A percentile compares a stretch with the other conserved stretches of the same genome.
Conservation (phyloP, 2,797 vertebrate species). For the Enteromius afrohamiltoni region DNA sequence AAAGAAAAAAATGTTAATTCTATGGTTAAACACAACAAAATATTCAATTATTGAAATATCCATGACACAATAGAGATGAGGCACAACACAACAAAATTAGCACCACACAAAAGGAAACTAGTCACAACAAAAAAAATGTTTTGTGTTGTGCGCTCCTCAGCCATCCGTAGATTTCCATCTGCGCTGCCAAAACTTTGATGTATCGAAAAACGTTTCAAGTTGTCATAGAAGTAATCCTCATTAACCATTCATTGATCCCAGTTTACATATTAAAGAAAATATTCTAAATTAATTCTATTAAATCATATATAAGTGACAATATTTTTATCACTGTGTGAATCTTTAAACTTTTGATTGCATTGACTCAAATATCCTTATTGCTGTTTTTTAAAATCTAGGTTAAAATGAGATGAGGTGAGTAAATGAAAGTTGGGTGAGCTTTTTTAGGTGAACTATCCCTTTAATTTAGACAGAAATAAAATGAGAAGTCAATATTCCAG, state of each 20-base stretch:
- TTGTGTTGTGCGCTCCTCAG: too few relatives aligned
- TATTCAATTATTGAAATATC: too few relatives aligned
- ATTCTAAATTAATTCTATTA: not conserved
- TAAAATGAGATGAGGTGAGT: not conserved
- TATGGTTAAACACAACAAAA: too few relatives aligned
- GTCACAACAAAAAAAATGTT: too few relatives aligned
- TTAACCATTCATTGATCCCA: not conserved
- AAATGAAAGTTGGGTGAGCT: not conserved
- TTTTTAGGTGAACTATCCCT: not conserved
- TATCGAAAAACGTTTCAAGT: not conserved
- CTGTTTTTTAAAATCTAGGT: not conserved
- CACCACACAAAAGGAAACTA: too few relatives aligned
- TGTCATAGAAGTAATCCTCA: not conserved
- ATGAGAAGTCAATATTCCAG: conserved; percentile 55
- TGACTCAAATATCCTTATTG: not conserved
- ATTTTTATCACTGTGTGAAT: not conserved
- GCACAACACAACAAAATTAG: too few relatives aligned
- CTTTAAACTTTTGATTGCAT: not conserved
- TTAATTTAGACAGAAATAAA: conserved; percentile 18
- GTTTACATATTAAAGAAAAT: not conserved
- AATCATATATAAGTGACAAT: not conserved
- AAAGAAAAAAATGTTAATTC: too few relatives aligned
- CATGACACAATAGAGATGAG: too few relatives aligned
- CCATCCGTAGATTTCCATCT: too few relatives aligned
- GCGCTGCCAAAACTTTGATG: not conserved